Evolutionary conservation across 2,797 vertebrate genomes (phyloP).

Genomic region (Dicrostonyx torquatus): DNA sequence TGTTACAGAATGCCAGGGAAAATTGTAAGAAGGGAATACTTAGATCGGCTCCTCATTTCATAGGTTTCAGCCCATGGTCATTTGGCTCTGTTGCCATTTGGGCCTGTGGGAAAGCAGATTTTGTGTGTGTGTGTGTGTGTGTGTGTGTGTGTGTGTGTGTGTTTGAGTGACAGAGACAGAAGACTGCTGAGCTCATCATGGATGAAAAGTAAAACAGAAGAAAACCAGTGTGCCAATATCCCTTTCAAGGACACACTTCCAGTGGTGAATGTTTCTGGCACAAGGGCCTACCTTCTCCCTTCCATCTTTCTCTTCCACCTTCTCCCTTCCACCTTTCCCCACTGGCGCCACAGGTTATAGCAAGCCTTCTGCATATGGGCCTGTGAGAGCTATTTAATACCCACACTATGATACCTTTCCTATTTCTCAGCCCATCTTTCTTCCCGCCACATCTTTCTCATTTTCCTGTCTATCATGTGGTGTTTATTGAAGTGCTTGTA

Average conservation of each 20-base stretch:
- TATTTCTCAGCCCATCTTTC: not conserved
- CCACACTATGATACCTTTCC: not conserved
- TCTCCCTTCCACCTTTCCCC: not conserved
- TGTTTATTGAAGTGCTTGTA: not conserved
- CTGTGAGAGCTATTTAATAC: not conserved
- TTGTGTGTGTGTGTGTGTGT: not conserved
- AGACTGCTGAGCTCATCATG: not conserved
- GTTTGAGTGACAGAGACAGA: too few relatives aligned
- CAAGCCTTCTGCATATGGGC: not conserved
- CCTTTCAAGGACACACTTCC: not conserved
- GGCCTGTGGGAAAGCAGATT: not conserved
- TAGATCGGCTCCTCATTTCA: not conserved
- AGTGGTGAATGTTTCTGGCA: not conserved
- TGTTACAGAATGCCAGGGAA: not conserved
- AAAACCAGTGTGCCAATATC: not conserved
- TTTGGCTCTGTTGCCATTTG: too few relatives aligned
- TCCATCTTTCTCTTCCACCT: rapidly evolving
- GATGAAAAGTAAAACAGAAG: not conserved
- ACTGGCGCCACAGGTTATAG: not conserved
- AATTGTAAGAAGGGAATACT: not conserved
- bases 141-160: not conserved
- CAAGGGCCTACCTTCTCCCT: not conserved
- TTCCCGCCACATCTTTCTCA: not conserved
- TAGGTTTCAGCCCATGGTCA: not conserved
- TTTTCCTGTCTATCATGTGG: not conserved